Percentiles rank a stretch among this genome's conserved stretches.
Evolutionary conservation across 2,888 invertebrate genomes (phyloP).

Genomic region (Orgyia antiqua): DNA sequence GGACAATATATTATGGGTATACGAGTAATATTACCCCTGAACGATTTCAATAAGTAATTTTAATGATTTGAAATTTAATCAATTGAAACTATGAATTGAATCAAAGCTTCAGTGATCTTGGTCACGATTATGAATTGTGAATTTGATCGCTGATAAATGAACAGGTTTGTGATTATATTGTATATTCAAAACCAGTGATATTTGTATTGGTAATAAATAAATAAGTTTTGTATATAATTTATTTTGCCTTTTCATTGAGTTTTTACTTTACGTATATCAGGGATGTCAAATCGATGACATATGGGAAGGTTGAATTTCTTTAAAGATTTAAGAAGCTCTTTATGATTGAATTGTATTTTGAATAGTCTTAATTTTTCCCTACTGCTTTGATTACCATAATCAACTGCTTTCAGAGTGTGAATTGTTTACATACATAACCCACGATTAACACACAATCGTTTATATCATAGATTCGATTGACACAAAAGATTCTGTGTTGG

Average conservation of each 20-base stretch:
- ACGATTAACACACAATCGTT: too few relatives aligned
- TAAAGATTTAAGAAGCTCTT: too few relatives aligned
- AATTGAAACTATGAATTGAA: slow-evolving; percentile 13
- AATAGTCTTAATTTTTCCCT: too few relatives aligned
- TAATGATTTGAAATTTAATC: slow-evolving; percentile 6
- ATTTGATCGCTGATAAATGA: slow-evolving; percentile 49
- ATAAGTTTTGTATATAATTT: slow-evolving; percentile 27
- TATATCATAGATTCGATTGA: too few relatives aligned
- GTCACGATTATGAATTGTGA: slow-evolving; percentile 66
- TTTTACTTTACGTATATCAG: background rate
- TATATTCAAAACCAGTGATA: slow-evolving; percentile 40
- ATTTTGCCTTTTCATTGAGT: slow-evolving; percentile 13
- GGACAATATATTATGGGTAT: slow-evolving; percentile 24
- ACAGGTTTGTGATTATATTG: slow-evolving; percentile 40
- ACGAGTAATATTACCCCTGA: slow-evolving; percentile 37
- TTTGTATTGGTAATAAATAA: slow-evolving; percentile 39
- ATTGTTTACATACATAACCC: too few relatives aligned
- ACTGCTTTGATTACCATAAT: too few relatives aligned
- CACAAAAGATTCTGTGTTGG: too few relatives aligned
- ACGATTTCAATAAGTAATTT: slow-evolving; percentile 21
- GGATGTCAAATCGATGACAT: background rate
- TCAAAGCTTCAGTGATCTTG: slow-evolving; percentile 55
- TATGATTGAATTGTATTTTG: too few relatives aligned
- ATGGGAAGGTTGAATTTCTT: too few relatives aligned
- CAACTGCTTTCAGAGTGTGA: too few relatives aligned